These are phyloP conservation scores for Macrotis lagotis DNA, from an alignment of 2,113 vertebrate genomes.

Conservation along the genomic window DNA sequence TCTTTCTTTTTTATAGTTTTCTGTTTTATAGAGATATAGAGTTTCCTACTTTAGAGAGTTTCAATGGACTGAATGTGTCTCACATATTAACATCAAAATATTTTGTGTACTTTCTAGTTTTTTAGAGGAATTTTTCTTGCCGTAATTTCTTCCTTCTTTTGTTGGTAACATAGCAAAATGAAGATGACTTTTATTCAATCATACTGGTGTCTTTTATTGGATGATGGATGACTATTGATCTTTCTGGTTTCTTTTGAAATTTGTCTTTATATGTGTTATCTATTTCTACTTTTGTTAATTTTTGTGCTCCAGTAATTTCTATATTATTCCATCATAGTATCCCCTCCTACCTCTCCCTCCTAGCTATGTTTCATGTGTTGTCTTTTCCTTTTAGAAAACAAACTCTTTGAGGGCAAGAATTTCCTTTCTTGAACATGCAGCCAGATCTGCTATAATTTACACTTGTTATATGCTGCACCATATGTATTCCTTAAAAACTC, in stretches of 20 bases:
- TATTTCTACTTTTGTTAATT: too few relatives aligned
- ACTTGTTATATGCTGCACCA: not conserved
- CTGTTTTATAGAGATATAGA: not conserved
- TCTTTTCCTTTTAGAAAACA: not conserved
- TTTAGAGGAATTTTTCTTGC: not conserved
- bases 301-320: not conserved
- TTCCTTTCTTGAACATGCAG: not conserved
- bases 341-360: not conserved
- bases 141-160: not conserved
- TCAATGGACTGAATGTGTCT: not conserved
- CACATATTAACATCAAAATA: not conserved
- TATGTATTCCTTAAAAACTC: not conserved
- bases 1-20: not conserved
- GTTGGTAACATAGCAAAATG: not conserved
- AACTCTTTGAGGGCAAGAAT: not conserved
- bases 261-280: too few relatives aligned
- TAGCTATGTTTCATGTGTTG: not conserved
- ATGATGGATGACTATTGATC: too few relatives aligned
- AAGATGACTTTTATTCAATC: not conserved
- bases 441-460: not conserved
- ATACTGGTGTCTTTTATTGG: too few relatives aligned
- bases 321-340: not conserved
- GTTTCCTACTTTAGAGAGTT: not conserved
- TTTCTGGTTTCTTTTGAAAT: too few relatives aligned
- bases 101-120: not conserved